Conservation (phyloP, 2,113 vertebrate species). For the Casuarius casuarius region DNA sequence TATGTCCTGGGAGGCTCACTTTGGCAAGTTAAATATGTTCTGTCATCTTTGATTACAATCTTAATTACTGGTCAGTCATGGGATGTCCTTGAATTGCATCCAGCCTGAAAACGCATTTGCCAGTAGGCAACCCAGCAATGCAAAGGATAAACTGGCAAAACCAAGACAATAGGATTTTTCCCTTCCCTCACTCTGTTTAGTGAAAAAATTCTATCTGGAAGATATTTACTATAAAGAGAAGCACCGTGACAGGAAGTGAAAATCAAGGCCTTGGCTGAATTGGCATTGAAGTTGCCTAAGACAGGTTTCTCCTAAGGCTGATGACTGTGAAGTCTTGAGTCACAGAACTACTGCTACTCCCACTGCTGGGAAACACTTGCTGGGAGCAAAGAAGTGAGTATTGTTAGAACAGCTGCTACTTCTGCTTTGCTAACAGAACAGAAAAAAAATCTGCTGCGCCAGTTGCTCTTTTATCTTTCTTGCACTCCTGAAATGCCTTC, state of each 20-base stretch:
- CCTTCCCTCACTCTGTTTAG: not conserved
- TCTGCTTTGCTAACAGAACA: not conserved
- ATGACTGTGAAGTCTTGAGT: not conserved
- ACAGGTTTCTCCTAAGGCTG: not conserved
- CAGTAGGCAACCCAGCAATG: not conserved
- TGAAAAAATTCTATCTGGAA: not conserved
- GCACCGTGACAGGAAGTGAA: not conserved
- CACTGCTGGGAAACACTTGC: not conserved
- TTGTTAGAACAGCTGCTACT: not conserved
- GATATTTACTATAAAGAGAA: not conserved
- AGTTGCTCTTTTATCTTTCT: not conserved
- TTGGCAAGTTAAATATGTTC: not conserved
- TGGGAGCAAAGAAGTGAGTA: not conserved
- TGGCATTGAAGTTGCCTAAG: not conserved
- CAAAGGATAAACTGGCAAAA: not conserved
- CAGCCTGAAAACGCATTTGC: not conserved
- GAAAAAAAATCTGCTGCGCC: not conserved
- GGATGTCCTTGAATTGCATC: not conserved
- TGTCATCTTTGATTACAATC: not conserved
- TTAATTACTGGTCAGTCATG: not conserved
- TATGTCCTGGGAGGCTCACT: not conserved
- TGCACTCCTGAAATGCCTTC: not conserved
- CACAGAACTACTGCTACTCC: not conserved
- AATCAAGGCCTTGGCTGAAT: not conserved
- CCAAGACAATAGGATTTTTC: not conserved